Conservation (phyloP, 2,113 vertebrate species). For the Eurystomus gularis region DNA sequence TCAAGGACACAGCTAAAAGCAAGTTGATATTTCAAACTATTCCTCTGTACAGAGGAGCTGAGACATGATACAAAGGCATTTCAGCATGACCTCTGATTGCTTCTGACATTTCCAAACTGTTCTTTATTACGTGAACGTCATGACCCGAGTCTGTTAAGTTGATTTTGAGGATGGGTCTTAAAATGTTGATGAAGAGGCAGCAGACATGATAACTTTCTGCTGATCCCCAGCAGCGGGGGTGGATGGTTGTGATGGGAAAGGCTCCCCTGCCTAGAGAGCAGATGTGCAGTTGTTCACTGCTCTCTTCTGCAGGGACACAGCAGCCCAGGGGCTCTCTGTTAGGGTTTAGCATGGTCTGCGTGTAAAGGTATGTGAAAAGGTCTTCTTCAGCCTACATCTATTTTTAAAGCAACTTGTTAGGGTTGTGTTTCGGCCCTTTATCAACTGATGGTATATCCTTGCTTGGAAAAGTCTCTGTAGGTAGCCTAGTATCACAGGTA, state of each 20-base stretch:
- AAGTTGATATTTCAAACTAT: neutral
- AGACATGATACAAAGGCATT: neutral
- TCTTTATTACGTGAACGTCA: neutral
- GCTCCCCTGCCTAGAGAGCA: neutral
- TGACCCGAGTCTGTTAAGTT: neutral
- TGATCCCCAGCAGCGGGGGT: neutral
- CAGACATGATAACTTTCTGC: neutral
- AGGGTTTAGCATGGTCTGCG: neutral
- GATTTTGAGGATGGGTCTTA: conserved; percentile 15
- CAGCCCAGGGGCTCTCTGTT: neutral
- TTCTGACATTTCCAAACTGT: conserved; percentile 46
- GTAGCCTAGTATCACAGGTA: neutral
- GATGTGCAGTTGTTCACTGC: neutral
- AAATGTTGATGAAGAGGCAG: neutral
- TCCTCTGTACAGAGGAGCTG: neutral
- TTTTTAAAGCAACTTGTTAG: neutral
- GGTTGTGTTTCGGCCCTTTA: neutral
- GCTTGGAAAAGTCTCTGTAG: neutral
- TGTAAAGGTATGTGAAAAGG: neutral
- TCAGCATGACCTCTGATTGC: conserved; percentile 1
- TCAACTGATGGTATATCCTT: neutral
- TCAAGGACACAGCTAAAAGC: neutral
- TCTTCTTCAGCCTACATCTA: neutral
- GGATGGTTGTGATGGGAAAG: neutral
- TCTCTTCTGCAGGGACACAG: neutral